phyloP scores from a whole-genome alignment of 2,113 vertebrate species.

The Dasyprocta punctata region DNA sequence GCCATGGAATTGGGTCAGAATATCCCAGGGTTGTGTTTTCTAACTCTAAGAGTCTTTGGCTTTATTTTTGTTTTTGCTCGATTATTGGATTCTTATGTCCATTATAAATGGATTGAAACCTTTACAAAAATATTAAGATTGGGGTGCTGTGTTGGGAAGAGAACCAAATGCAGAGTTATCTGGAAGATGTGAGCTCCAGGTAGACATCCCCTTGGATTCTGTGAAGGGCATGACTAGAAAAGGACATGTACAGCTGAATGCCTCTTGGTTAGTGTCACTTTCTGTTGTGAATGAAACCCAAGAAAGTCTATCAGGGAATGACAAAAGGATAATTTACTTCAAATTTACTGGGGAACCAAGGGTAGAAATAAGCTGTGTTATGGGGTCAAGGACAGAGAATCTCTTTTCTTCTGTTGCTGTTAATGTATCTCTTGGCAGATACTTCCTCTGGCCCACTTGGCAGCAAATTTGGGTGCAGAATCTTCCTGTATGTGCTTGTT shows the following conservation, averaged over 20 bases:
- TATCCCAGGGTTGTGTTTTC: neutral
- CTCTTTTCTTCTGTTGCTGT: neutral
- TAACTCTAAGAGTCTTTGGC: neutral
- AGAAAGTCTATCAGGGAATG: neutral
- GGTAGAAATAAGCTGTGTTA: neutral
- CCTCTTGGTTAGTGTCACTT: neutral
- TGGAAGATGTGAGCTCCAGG: neutral
- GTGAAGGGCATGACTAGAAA: neutral
- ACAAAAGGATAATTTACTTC: neutral
- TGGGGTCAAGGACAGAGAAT: neutral
- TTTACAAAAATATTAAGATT: neutral
- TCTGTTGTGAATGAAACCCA: neutral
- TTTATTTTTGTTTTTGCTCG: constrained; percentile 38
- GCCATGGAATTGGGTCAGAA: neutral
- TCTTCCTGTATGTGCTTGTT: neutral
- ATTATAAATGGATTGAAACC: neutral
- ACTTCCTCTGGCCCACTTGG: neutral
- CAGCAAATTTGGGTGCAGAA: neutral
- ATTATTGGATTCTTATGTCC: neutral
- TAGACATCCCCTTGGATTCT: neutral
- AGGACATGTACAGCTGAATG: neutral
- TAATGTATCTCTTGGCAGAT: neutral
- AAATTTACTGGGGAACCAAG: neutral
- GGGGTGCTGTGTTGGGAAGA: neutral
- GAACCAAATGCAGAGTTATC: no score